Evolutionary conservation across 2,797 vertebrate species (phyloP).

Genomic region (Chelon labrosus): DNA sequence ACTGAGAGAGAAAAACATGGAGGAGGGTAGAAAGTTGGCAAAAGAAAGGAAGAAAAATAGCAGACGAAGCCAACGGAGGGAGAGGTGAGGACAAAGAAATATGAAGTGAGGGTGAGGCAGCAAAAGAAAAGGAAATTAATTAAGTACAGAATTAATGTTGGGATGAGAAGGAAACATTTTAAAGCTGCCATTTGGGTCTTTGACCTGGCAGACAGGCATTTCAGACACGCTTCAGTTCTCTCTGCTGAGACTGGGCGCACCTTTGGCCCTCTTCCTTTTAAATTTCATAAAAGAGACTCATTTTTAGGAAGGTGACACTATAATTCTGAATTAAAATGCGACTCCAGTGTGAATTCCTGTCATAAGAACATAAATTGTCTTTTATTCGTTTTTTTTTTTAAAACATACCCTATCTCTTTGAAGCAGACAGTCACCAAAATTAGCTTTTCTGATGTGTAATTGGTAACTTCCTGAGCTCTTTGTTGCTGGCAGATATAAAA

Average conservation of each 20-base stretch:
- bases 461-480: not conserved
- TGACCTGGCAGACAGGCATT: slow-evolving; percentile 34
- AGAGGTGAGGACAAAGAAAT: not conserved
- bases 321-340: slow-evolving; percentile 28
- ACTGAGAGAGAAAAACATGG: not conserved
- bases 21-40: not conserved
- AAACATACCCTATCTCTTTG: slow-evolving; percentile 11
- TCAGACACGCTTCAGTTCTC: slow-evolving; percentile 31
- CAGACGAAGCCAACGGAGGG: not conserved
- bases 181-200: slow-evolving; percentile 35
- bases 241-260: slow-evolving; percentile 30
- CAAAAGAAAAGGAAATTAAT: slow-evolving; percentile 43
- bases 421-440: slow-evolving; percentile 19
- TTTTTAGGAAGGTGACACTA: slow-evolving; percentile 27
- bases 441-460: slow-evolving; percentile 7
- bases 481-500: slow-evolving; percentile 3
- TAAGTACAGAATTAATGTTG: slow-evolving; percentile 45
- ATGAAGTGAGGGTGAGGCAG: slow-evolving; percentile 7
- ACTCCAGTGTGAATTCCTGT: slow-evolving; percentile 2
- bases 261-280: slow-evolving; percentile 14
- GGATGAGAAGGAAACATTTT: slow-evolving; percentile 37
- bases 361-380: not conserved
- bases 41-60: not conserved
- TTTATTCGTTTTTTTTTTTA: slow-evolving; percentile 18
- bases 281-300: slow-evolving; percentile 37